phyloP scores from a whole-genome alignment of 2,888 invertebrate genomes.

The Rhodophaea formosa region DNA sequence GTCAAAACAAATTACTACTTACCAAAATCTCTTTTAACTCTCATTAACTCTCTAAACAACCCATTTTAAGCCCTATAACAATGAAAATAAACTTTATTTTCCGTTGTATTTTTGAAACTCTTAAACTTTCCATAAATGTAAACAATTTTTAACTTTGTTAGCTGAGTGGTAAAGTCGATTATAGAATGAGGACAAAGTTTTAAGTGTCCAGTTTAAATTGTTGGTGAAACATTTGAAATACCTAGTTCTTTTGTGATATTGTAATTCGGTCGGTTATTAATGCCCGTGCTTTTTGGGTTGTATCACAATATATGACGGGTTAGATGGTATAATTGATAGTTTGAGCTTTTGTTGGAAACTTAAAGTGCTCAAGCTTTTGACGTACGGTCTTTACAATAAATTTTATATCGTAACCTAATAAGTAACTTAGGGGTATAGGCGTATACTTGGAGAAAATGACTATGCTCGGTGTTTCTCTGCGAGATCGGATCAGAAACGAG shows the following conservation, averaged over 20 bases:
- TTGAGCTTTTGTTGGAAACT: constrained; percentile 1
- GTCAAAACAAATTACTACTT: constrained; percentile 17
- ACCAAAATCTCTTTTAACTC: constrained; percentile 9
- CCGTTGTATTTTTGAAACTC: not conserved
- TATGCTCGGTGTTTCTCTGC: no score
- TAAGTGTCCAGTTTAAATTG: not conserved
- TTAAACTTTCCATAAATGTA: not conserved
- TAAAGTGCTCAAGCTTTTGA: not conserved
- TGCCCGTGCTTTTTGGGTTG: not conserved
- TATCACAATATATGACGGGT: constrained; percentile 1
- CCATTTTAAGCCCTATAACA: not conserved
- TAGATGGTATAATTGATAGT: constrained; percentile 1
- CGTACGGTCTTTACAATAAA: not conserved
- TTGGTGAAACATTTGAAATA: constrained; percentile 7
- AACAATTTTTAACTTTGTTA: not conserved
- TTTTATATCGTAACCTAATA: not conserved
- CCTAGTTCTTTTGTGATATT: constrained; percentile 14
- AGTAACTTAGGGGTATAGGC: no score
- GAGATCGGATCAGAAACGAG: no score
- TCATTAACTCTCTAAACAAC: not conserved
- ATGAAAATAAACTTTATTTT: not conserved
- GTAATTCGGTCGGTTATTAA: constrained; percentile 8
- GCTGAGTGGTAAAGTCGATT: not conserved
- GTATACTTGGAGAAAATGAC: not conserved
- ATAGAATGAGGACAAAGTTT: not conserved